phyloP scores from a whole-genome alignment of 1,140 invertebrate species.

The Spodoptera frugiperda region DNA sequence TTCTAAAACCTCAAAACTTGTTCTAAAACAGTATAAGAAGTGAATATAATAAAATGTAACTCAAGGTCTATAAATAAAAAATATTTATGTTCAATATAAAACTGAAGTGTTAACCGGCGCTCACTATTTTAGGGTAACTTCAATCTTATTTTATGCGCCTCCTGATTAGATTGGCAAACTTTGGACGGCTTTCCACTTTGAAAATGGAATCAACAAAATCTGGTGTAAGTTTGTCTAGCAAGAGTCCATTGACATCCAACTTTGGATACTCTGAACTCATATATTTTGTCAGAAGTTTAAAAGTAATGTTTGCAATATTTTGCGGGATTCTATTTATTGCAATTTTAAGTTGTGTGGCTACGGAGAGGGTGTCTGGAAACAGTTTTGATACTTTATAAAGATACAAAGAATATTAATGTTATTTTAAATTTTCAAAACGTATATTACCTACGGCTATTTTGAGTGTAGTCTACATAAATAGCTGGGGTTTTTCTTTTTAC shows the following conservation, averaged over 20 bases:
- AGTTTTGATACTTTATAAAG: background rate
- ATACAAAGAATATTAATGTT: too few species aligned
- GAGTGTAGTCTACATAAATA: too few species aligned
- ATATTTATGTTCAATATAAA: conserved; percentile 14
- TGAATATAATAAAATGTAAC: background rate
- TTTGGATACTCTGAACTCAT: conserved; percentile 11
- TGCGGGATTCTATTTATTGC: conserved; percentile 6
- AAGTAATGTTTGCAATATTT: conserved; percentile 19
- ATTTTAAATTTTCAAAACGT: too few species aligned
- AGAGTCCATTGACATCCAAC: conserved; percentile 13
- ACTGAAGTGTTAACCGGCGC: conserved; percentile 13
- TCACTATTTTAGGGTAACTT: conserved; percentile 19
- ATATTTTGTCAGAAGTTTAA: conserved; percentile 27
- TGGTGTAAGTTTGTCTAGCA: conserved; percentile 2
- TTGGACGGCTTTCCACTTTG: conserved; percentile 17
- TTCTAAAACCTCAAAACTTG: background rate
- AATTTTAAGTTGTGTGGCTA: conserved; percentile 4
- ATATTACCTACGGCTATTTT: too few species aligned
- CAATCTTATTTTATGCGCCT: conserved; percentile 32
- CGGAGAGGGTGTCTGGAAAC: background rate
- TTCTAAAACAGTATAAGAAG: background rate
- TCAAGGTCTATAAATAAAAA: conserved; percentile 1
- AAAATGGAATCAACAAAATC: conserved; percentile 21
- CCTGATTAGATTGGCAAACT: conserved; percentile 32
- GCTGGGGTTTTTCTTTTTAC: too few species aligned